Conservation (phyloP, 2,113 vertebrate genomes). For the Mesoclemmys tuberculata region DNA sequence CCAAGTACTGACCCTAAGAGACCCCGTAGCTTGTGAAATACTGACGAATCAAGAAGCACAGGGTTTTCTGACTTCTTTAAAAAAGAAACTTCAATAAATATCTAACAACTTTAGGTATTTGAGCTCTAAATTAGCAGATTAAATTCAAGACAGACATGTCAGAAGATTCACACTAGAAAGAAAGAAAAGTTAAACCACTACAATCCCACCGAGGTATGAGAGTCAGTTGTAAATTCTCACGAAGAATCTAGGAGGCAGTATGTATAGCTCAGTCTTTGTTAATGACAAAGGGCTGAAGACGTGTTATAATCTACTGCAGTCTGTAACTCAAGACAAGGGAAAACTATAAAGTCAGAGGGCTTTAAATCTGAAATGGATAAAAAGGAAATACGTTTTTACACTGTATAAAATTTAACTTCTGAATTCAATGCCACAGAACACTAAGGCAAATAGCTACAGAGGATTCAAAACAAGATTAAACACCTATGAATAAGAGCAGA, state of each 20-base stretch:
- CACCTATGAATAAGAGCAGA: background rate
- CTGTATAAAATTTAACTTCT: background rate
- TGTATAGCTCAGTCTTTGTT: background rate
- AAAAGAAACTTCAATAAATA: background rate
- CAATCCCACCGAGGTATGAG: background rate
- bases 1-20: background rate
- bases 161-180: background rate
- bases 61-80: rapidly evolving
- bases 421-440: background rate
- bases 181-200: background rate
- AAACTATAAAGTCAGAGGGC: background rate
- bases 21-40: background rate
- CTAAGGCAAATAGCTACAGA: background rate
- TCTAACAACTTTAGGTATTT: background rate
- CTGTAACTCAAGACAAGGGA: conserved; percentile 16
- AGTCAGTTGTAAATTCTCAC: background rate
- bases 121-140: background rate
- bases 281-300: conserved; percentile 18
- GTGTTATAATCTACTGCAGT: background rate
- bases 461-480: background rate
- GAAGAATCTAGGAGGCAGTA: background rate
- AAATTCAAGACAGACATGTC: background rate
- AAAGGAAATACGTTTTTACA: background rate
- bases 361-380: background rate
- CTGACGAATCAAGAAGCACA: background rate